Conservation (phyloP, 2,113 vertebrate species). For the Aphyosemion australe region DNA sequence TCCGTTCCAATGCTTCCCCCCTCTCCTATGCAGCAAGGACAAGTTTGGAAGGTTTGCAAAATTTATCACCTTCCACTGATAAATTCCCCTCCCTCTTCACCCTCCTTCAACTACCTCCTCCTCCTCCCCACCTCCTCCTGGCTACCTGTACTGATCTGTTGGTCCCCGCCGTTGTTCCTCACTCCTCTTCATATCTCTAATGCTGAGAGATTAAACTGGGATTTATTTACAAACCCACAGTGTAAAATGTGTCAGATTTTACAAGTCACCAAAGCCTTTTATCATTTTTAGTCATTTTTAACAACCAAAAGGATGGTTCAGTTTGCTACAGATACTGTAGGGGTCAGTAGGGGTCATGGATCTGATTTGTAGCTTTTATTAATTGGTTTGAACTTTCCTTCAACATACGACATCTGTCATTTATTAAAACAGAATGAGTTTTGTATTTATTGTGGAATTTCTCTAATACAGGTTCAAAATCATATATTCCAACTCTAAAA, state of each 20-base stretch:
- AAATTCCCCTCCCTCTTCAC: slow-evolving; percentile 74
- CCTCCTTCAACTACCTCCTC: slow-evolving; percentile 33
- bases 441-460: too few relatives aligned
- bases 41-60: slow-evolving; percentile 99
- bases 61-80: slow-evolving; percentile 99
- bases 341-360: too few relatives aligned
- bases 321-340: too few relatives aligned
- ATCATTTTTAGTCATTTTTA: too few relatives aligned
- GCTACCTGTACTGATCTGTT: slow-evolving; percentile 78
- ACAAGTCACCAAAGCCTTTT: too few relatives aligned
- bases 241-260: slow-evolving; percentile 7
- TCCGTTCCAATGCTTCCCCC: slow-evolving; percentile 98
- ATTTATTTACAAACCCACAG: slow-evolving; percentile 30
- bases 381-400: too few relatives aligned
- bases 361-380: too few relatives aligned
- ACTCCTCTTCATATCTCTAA: slow-evolving; percentile 60
- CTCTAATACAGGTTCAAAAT: too few relatives aligned
- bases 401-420: too few relatives aligned
- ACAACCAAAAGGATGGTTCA: too few relatives aligned
- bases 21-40: slow-evolving; percentile 95
- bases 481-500: too few relatives aligned
- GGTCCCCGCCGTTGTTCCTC: slow-evolving; percentile 83
- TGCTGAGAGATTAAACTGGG: slow-evolving; percentile 34
- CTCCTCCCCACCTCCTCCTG: slow-evolving; percentile 83
- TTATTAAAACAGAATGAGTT: too few relatives aligned